A percentile compares a stretch with the other conserved stretches of the same genome.
phyloP scores from a whole-genome alignment of 2,113 vertebrate genomes.

The Chlamydotis undulata region DNA sequence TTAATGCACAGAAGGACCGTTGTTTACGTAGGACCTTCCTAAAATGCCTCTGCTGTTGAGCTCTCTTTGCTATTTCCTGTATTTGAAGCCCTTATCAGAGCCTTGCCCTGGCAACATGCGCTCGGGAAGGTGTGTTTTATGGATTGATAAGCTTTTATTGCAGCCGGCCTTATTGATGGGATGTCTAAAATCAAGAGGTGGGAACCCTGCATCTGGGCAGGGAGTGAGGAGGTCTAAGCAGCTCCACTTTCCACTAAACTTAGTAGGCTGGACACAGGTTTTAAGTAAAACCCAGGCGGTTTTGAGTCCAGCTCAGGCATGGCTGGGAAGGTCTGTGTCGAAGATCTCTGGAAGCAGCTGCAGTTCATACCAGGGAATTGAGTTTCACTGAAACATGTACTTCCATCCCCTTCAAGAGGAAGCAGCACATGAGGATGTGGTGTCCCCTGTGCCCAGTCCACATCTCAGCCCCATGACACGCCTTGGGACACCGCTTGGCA shows the following conservation, averaged over 20 bases:
- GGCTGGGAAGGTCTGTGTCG: neutral
- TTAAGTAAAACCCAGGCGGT: neutral
- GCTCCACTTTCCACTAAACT: neutral
- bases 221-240: fast-evolving
- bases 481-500: fast-evolving
- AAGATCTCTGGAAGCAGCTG: neutral
- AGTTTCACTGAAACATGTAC: neutral
- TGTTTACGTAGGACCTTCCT: neutral
- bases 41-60: neutral
- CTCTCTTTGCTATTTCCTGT: neutral
- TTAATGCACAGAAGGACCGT: fast-evolving
- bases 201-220: fast-evolving
- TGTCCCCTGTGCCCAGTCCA: neutral
- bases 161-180: neutral
- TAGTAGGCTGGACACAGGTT: neutral
- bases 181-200: neutral
- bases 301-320: neutral
- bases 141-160: constrained; percentile 40
- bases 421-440: neutral
- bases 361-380: neutral
- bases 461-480: fast-evolving
- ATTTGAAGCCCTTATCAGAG: constrained; percentile 13
- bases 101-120: neutral
- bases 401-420: neutral
- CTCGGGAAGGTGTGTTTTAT: neutral